Conservation (phyloP, 2,797 vertebrate species). For the Tokudaia muenninki region DNA sequence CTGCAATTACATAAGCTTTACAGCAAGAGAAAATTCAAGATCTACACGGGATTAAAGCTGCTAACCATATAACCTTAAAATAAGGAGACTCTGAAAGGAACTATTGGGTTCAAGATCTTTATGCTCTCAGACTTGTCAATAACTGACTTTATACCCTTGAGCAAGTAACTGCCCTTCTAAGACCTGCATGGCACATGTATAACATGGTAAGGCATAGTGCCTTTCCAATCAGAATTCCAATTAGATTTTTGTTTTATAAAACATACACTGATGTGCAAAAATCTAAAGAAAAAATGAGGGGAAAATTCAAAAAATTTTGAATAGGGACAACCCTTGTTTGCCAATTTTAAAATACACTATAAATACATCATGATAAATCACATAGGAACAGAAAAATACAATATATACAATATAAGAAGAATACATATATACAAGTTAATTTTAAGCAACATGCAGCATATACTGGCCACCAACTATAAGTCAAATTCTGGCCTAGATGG, state of each 20-base stretch:
- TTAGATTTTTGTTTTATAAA: constrained; percentile 2
- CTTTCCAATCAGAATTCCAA: constrained; percentile 41
- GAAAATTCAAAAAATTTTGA: background rate
- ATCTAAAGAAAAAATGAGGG: background rate
- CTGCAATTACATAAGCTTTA: background rate
- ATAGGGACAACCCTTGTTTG: background rate
- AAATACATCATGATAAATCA: background rate
- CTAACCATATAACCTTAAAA: constrained; percentile 10
- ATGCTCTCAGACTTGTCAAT: background rate
- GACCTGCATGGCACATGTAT: background rate
- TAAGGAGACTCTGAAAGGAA: background rate
- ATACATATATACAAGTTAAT: background rate
- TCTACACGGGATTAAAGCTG: constrained; percentile 6
- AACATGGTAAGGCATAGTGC: background rate
- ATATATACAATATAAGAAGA: background rate
- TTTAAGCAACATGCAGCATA: background rate
- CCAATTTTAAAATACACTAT: constrained; percentile 34
- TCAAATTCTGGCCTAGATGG: background rate
- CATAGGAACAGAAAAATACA: background rate
- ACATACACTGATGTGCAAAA: constrained; percentile 3
- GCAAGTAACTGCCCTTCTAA: background rate
- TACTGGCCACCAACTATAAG: background rate
- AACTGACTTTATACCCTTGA: background rate
- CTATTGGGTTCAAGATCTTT: background rate
- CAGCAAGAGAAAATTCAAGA: background rate